Percentiles rank a stretch among this genome's conserved stretches.
Conservation (phyloP, 2,113 vertebrate genomes). For the Cricetomys ansorgei region DNA sequence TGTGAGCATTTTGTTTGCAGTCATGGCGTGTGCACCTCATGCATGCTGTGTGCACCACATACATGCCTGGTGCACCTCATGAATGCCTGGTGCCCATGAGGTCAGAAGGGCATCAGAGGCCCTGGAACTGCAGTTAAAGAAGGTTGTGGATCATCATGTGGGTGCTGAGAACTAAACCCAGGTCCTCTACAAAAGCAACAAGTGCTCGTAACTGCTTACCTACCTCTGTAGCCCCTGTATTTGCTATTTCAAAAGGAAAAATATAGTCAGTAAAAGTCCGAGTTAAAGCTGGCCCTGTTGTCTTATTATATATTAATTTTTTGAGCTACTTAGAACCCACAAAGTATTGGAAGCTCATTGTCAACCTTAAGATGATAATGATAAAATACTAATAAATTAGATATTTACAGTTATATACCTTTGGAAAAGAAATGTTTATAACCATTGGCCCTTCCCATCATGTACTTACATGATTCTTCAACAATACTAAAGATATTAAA, state of each 20-base stretch:
- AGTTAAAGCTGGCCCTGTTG: neutral
- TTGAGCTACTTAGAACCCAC: neutral
- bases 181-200: neutral
- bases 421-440: constrained; percentile 6
- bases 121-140: too few species aligned
- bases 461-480: neutral
- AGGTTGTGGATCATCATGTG: neutral
- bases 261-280: neutral
- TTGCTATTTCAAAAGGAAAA: constrained; percentile 31
- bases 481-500: neutral
- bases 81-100: neutral
- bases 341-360: neutral
- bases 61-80: too few species aligned
- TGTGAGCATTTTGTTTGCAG: neutral
- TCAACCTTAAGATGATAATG: neutral
- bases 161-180: neutral
- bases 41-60: too few species aligned
- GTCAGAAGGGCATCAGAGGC: neutral
- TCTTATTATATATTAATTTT: neutral
- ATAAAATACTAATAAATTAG: neutral
- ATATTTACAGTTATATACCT: neutral
- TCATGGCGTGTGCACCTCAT: neutral
- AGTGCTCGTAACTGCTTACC: neutral
- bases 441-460: neutral
- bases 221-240: neutral